Percentiles rank a stretch among this genome's conserved stretches.
phyloP scores from a whole-genome alignment of 2,113 vertebrate species.

The Labeo catla region DNA sequence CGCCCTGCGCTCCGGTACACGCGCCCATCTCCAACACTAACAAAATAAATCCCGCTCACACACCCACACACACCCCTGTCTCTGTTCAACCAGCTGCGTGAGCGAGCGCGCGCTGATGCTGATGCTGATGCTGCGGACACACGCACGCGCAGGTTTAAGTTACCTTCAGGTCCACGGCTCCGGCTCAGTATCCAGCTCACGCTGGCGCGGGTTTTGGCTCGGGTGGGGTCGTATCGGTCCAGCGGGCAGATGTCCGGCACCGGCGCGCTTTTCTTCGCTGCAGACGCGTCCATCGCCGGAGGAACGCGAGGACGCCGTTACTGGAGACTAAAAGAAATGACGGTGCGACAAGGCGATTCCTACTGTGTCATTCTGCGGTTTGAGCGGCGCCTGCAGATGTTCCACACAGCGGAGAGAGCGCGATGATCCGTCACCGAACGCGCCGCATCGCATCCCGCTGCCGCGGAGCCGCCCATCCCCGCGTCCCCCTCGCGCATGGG shows the following conservation, averaged over 20 bases:
- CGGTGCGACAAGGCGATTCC: background rate
- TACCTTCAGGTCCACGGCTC: conserved; percentile 85
- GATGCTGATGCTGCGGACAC: conserved; percentile 27
- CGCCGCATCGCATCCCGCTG: background rate
- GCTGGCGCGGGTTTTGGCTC: conserved; percentile 84
- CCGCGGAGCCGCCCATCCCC: background rate
- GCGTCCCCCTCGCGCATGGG: background rate
- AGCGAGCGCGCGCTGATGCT: background rate
- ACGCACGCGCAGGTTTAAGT: background rate
- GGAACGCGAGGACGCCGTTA: conserved; percentile 49
- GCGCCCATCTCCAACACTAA: background rate
- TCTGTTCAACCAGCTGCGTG: background rate
- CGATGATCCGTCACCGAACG: background rate
- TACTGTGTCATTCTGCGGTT: background rate
- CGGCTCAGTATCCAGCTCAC: conserved; percentile 85
- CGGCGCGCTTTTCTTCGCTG: conserved; percentile 79
- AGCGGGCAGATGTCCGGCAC: conserved; percentile 89
- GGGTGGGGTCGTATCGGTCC: conserved; percentile 84
- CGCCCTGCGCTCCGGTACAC: conserved; percentile 5
- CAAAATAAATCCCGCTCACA: background rate
- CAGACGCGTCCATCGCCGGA: conserved; percentile 77
- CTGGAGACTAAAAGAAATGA: conserved; percentile 44
- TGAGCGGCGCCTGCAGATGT: background rate
- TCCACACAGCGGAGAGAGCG: background rate
- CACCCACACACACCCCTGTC: background rate